A percentile compares a stretch with the other conserved stretches of the same genome.
These are phyloP conservation scores for Aspidapion aeneum DNA, from an alignment of 2,888 invertebrate species.

Conservation along the genomic window DNA sequence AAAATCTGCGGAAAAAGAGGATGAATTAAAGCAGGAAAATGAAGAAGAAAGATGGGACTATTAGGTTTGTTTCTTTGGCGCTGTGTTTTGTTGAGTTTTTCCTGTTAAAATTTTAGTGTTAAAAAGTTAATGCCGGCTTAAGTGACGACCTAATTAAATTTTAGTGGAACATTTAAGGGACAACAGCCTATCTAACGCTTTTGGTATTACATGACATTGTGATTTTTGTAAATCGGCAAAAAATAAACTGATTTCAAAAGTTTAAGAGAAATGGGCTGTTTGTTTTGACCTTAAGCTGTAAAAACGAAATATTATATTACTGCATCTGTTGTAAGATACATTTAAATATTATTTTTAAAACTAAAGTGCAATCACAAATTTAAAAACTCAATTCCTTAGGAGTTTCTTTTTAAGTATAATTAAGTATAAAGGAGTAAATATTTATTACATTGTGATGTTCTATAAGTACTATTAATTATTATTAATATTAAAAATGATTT, in stretches of 20 bases:
- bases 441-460: conserved; percentile 37
- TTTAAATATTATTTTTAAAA: conserved; percentile 11
- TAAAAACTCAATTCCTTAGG: conserved; percentile 40
- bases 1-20: conserved; percentile 41
- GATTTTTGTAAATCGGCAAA: no score
- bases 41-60: conserved; percentile 65
- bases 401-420: conserved; percentile 32
- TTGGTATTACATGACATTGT: no score
- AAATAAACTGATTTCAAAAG: no score
- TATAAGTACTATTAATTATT: conserved; percentile 40
- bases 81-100: conserved; percentile 22
- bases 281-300: neutral
- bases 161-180: no score
- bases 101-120: conserved; percentile 7
- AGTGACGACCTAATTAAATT: neutral
- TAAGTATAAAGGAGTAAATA: conserved; percentile 35
- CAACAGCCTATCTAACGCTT: no score
- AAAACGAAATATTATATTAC: neutral
- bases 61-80: conserved; percentile 32
- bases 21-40: conserved; percentile 55
- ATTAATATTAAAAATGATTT: conserved; percentile 12
- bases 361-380: conserved; percentile 44
- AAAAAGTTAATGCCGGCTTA: neutral
- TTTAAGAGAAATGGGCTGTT: no score
- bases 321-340: conserved; percentile 30